These are phyloP conservation scores for Eurypyga helias DNA, from an alignment of 2,113 vertebrate species.

Conservation along the genomic window DNA sequence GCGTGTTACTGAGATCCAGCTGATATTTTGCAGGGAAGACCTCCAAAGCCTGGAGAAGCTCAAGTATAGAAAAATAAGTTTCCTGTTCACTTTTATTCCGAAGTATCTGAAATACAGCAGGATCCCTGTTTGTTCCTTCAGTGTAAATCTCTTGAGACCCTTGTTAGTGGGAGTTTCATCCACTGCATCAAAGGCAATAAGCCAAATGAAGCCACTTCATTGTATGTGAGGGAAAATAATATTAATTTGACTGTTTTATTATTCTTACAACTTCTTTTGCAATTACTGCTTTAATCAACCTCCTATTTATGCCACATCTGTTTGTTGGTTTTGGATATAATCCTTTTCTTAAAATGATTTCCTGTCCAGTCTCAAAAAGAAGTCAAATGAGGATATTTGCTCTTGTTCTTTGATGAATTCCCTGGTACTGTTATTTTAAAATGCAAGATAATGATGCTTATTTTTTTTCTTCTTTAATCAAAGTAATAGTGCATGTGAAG, in stretches of 20 bases:
- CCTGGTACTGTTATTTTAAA: neutral
- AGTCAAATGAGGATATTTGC: neutral
- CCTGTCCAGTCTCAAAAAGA: neutral
- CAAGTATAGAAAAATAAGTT: neutral
- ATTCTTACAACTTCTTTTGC: neutral
- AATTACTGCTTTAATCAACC: conserved; percentile 25
- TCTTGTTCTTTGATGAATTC: conserved; percentile 12
- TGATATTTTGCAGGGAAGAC: neutral
- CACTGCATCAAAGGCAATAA: neutral
- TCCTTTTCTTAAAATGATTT: neutral
- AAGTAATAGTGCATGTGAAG: neutral
- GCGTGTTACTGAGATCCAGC: neutral
- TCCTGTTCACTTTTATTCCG: neutral
- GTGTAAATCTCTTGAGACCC: neutral
- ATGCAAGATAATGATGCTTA: neutral
- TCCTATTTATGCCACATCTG: neutral
- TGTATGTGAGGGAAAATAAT: neutral
- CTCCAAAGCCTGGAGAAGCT: neutral
- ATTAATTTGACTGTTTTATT: neutral
- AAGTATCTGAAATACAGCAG: neutral
- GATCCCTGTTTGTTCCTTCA: neutral
- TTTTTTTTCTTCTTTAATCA: neutral
- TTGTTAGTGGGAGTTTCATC: neutral
- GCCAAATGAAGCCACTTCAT: neutral
- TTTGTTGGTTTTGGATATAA: neutral